These are phyloP conservation scores for Phylloscopus trochiloides DNA, from an alignment of 2,113 vertebrate genomes.

Conservation along the genomic window DNA sequence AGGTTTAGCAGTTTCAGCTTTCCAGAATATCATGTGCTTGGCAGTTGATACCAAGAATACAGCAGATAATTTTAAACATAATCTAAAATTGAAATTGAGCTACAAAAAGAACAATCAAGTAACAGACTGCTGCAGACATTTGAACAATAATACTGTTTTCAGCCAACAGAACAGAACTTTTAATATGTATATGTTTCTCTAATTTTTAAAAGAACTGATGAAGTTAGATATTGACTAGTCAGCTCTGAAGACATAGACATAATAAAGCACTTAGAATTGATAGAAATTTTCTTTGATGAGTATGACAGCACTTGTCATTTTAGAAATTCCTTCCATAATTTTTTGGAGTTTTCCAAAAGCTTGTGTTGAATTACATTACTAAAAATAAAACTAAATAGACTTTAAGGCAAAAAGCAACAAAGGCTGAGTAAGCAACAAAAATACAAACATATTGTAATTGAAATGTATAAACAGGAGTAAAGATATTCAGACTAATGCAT, in stretches of 20 bases:
- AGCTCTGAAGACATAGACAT: neutral
- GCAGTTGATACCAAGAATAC: constrained; percentile 18
- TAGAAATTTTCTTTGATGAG: neutral
- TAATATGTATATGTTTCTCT: neutral
- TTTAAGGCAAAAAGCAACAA: neutral
- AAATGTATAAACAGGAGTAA: neutral
- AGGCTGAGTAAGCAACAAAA: neutral
- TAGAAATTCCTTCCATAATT: neutral
- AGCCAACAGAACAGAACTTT: neutral
- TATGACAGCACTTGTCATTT: neutral
- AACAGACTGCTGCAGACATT: neutral
- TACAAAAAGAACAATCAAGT: constrained; percentile 39
- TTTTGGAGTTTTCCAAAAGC: neutral
- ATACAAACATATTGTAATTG: neutral
- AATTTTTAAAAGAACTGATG: neutral
- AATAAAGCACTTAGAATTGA: neutral
- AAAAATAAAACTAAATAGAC: neutral
- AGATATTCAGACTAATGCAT: neutral
- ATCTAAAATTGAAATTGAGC: constrained; percentile 37
- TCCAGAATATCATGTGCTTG: constrained; percentile 43
- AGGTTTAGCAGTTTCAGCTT: constrained; percentile 11
- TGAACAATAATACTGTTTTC: constrained; percentile 19
- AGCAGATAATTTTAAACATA: constrained; percentile 35
- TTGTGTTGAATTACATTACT: neutral
- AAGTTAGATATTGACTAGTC: neutral